A percentile compares a stretch with the other conserved stretches of the same genome.
Conservation (phyloP, 2,888 invertebrate species). For the Branchipolynoe longqiensis region DNA sequence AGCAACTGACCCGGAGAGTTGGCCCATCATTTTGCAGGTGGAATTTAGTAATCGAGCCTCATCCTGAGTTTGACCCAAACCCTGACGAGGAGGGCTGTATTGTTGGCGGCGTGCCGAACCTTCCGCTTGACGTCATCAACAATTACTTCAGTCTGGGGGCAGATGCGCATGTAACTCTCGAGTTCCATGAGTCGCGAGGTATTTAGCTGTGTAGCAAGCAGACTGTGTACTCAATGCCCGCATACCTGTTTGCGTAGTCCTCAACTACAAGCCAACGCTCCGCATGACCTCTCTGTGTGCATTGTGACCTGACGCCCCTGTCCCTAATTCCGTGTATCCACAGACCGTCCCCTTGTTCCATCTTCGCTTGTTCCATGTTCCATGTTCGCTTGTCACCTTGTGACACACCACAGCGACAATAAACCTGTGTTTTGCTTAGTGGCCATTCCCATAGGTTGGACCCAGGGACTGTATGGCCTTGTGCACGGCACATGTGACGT, state of each 20-base stretch:
- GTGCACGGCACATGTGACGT: too few species aligned
- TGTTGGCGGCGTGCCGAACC: slow-evolving; percentile 82
- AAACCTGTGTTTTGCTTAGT: too few species aligned
- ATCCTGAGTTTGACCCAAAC: slow-evolving; percentile 60
- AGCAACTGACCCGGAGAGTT: background rate
- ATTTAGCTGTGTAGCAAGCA: slow-evolving; percentile 9
- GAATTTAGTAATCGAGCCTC: slow-evolving; percentile 59
- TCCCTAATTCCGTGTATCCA: background rate
- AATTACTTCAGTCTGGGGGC: slow-evolving; percentile 99
- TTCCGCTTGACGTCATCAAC: slow-evolving; percentile 97
- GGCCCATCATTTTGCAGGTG: slow-evolving; percentile 55
- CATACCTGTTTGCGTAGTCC: background rate
- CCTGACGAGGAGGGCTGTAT: slow-evolving; percentile 40
- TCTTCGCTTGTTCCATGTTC: background rate
- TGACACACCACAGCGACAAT: too few species aligned
- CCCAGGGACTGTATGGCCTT: too few species aligned
- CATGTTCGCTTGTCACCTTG: too few species aligned
- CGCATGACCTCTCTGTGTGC: slow-evolving; percentile 34
- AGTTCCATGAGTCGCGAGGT: slow-evolving; percentile 97
- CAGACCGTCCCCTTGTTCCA: background rate
- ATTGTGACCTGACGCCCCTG: slow-evolving; percentile 21
- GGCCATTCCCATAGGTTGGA: too few species aligned
- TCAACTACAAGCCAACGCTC: background rate
- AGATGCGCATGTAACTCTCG: slow-evolving; percentile 98
- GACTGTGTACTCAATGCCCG: too few species aligned